Evolutionary conservation across 2,113 vertebrate genomes (phyloP).

Genomic region (Cyphomyrus discorhynchus): DNA sequence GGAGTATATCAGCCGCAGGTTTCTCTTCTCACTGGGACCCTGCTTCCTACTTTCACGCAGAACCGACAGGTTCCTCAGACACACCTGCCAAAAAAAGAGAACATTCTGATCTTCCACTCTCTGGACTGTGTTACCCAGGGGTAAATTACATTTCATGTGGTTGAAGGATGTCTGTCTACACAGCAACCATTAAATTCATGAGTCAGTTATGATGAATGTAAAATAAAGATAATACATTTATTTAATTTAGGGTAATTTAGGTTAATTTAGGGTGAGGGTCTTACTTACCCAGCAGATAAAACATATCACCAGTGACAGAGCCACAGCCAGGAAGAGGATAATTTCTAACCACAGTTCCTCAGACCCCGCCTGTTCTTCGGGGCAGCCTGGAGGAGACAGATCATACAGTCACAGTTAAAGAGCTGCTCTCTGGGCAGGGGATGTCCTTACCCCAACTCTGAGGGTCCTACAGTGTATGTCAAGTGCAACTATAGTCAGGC

Average conservation of each 20-base stretch:
- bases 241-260: not conserved
- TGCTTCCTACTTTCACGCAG: not conserved
- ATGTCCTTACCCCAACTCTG: no score
- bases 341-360: not conserved
- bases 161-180: not conserved
- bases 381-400: conserved; percentile 32
- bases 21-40: not conserved
- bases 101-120: not conserved
- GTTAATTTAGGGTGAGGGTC: no score
- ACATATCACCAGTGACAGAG: conserved; percentile 34
- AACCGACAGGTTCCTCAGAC: conserved; percentile 5
- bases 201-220: not conserved
- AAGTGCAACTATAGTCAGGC: not conserved
- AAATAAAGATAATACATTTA: not conserved
- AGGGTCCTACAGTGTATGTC: not conserved
- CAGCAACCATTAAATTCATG: not conserved
- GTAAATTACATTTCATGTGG: not conserved
- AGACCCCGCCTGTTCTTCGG: not conserved
- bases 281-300: conserved; percentile 56
- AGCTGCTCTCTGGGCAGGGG: not conserved
- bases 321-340: conserved; percentile 26
- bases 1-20: not conserved
- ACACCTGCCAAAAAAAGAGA: not conserved
- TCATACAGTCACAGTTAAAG: not conserved
- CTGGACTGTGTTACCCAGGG: not conserved